Base-by-base conservation (phyloP, 1,140 invertebrate species). In the Sycophila sp. region DNA sequence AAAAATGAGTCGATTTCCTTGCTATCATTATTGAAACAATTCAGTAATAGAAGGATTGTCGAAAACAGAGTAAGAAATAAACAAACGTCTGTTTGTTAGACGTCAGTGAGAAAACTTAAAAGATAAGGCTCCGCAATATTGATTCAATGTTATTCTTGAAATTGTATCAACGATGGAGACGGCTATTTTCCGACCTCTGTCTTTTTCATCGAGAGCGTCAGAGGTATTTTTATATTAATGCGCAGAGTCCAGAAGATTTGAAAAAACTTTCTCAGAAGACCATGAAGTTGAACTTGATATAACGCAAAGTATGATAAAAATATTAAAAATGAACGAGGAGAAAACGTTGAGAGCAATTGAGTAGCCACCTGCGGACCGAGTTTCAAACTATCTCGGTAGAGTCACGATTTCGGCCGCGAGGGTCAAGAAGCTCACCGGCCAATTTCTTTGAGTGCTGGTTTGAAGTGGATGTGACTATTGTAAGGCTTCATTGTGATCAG, bases 381-480 rank as follows among this genome's bases (percentile, higher is more conserved):
- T 76, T 78, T 76, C 77, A 70, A 79, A 78, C 75, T 80, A 78
- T 80, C 76, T 49, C 71, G 62, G 73, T 65, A 66, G 77, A 75
- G 74, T 79, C 73, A 71, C 69, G 67, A 60, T 28, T 60, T 68
- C 34, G 6, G 34, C 38, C n/a, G 24, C 15, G 38, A 47, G 32
- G 24, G 58, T 11, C 11, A 28, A n/a, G 58, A 45, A 17, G 56
- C 76, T 78, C 77, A 75, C 77, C 70, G 78, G 78, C 81, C 81
- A 83, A 83, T 83, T 83, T 82, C 79, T 82, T 82, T 81, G 78
- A 83, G 81, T 83, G 79, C 80, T 75, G 71, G 73, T 67, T 66
- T 62, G 28, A 70, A 77, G 76, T 75, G 76, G 72, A 75, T 74
- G 74, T 65, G 56, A 59, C 74, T 68, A 56, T 59, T 75, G 74